Percentiles rank a stretch among this genome's conserved stretches.
phyloP scores from a whole-genome alignment of 2,888 invertebrate genomes.

The Lithophane semibrunnea region DNA sequence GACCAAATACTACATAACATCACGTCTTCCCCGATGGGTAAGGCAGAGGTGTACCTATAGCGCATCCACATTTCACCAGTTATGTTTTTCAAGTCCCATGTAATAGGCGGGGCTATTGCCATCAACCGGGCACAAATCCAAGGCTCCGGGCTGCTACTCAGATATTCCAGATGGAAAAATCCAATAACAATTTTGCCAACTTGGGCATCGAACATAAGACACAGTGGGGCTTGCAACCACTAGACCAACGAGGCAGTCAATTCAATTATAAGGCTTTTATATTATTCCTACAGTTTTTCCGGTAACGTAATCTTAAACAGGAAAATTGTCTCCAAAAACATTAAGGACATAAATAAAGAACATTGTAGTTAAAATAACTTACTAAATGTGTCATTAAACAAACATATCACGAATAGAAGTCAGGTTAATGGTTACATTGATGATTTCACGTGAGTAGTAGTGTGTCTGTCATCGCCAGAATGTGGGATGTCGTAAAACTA shows the following conservation, averaged over 20 bases:
- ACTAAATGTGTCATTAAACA: slow-evolving; percentile 21
- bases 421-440: slow-evolving; percentile 43
- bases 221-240: no score
- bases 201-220: no score
- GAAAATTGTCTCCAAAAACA: slow-evolving; percentile 17
- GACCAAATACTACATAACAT: not conserved
- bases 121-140: no score
- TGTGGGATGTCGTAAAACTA: slow-evolving; percentile 58
- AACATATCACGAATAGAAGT: slow-evolving; percentile 34
- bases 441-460: slow-evolving; percentile 45
- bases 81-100: no score
- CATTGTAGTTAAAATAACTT: slow-evolving; percentile 2
- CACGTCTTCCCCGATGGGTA: no score
- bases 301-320: not conserved
- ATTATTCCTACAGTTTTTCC: not conserved
- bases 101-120: no score
- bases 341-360: slow-evolving; percentile 13
- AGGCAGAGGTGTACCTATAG: no score
- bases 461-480: slow-evolving; percentile 51
- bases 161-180: no score
- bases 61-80: no score
- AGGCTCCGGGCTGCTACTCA: no score
- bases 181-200: no score
- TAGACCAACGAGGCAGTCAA: no score
- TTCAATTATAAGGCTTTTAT: not conserved